Percentiles rank a stretch among this genome's conserved stretches.
Conservation (phyloP, 1,140 invertebrate genomes). For the Achroia grisella region DNA sequence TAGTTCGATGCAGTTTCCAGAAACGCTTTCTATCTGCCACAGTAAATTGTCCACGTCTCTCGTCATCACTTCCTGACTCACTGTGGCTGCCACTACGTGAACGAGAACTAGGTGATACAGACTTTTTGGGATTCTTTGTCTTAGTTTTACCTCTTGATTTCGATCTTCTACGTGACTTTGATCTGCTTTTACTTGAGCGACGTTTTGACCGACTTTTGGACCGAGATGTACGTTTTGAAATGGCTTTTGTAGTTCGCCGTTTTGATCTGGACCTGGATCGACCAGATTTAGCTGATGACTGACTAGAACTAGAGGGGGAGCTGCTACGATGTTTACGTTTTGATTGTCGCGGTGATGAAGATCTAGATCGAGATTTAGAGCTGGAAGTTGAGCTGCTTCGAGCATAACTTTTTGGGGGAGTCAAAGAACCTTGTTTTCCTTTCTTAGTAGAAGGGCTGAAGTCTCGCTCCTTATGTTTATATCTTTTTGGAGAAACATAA, state of each 20-base stretch:
- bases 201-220: slow-evolving; percentile 36
- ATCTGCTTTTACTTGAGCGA: slow-evolving; percentile 29
- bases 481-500: slow-evolving; percentile 29
- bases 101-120: slow-evolving; percentile 31
- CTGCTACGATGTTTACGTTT: slow-evolving; percentile 26
- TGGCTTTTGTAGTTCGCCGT: slow-evolving; percentile 15
- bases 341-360: slow-evolving; percentile 23
- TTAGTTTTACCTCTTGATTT: slow-evolving; percentile 30
- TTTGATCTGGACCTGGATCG: slow-evolving; percentile 30
- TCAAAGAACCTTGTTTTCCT: slow-evolving; percentile 44
- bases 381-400: slow-evolving; percentile 34
- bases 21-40: slow-evolving; percentile 59
- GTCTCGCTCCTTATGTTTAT: slow-evolving; percentile 33
- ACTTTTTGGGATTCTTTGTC: slow-evolving; percentile 25
- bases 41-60: slow-evolving; percentile 57
- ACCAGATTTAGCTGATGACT: slow-evolving; percentile 27
- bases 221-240: slow-evolving; percentile 29
- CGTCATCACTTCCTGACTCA: slow-evolving; percentile 42
- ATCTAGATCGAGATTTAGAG: slow-evolving; percentile 43
- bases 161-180: slow-evolving; percentile 33
- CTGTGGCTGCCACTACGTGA: slow-evolving; percentile 35
- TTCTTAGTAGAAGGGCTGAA: slow-evolving; percentile 28
- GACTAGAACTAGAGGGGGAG: slow-evolving; percentile 25
- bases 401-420: slow-evolving; percentile 55
- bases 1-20: slow-evolving; percentile 56